A percentile compares a stretch with the other conserved stretches of the same genome.
Evolutionary conservation across 1,140 invertebrate genomes (phyloP).

Genomic region (Polypedilum vanderplanki): DNA sequence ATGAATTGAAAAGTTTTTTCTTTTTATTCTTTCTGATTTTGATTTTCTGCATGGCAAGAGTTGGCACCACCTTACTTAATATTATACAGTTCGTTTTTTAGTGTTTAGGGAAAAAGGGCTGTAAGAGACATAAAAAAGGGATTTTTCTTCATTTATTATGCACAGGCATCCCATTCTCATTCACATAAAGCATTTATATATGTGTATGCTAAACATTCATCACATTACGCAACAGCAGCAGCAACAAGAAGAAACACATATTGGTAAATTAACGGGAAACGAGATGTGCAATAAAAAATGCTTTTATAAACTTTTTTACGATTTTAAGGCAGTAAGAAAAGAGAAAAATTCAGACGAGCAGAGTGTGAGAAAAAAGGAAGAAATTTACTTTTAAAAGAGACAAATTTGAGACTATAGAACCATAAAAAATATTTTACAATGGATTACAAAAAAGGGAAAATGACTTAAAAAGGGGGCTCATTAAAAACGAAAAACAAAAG

Average conservation of each 20-base stretch:
- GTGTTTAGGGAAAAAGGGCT: too few species aligned
- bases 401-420: neutral
- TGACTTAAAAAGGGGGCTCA: too few species aligned
- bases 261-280: constrained; percentile 7
- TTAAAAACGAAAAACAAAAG: too few species aligned
- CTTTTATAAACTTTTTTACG: neutral
- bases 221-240: neutral
- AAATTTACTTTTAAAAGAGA: neutral
- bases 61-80: too few species aligned
- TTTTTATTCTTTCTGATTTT: too few species aligned
- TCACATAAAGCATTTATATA: neutral
- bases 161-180: neutral
- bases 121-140: neutral
- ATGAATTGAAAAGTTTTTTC: too few species aligned
- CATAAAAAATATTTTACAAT: constrained; percentile 27
- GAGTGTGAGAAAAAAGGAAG: neutral
- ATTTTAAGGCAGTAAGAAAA: neutral
- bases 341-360: neutral
- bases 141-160: constrained; percentile 1
- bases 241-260: neutral
- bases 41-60: too few species aligned
- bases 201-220: neutral
- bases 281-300: constrained; percentile 2
- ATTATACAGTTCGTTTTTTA: too few species aligned
- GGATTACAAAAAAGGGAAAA: constrained; percentile 22